Conservation (phyloP, 2,113 vertebrate species). For the Spilogale gracilis region DNA sequence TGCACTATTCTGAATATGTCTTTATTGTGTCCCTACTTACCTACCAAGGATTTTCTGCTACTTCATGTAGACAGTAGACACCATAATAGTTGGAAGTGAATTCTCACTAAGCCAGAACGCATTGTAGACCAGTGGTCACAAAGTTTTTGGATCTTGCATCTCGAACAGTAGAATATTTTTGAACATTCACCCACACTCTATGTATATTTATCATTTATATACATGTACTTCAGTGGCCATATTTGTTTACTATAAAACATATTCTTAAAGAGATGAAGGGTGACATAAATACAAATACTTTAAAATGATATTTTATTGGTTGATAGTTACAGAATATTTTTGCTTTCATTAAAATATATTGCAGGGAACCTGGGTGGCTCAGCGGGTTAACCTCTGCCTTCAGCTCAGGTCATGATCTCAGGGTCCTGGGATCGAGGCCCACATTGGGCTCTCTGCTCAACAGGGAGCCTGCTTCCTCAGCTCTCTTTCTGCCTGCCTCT, state of each 20-base stretch:
- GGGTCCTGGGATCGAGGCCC: too few species aligned
- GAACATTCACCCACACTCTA: background rate
- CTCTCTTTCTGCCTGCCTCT: too few species aligned
- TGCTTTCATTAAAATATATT: constrained; percentile 26
- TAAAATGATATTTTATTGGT: background rate
- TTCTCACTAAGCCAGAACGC: background rate
- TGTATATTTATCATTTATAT: background rate
- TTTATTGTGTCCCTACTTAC: constrained; percentile 26
- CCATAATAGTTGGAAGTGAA: constrained; percentile 1
- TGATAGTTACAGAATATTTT: constrained; percentile 31
- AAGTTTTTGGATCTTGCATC: background rate
- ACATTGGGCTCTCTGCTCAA: too few species aligned
- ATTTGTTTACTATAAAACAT: constrained; percentile 7
- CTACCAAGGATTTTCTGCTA: background rate
- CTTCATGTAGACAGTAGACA: background rate
- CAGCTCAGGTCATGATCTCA: too few species aligned
- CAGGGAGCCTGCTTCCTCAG: too few species aligned
- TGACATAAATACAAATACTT: constrained; percentile 16
- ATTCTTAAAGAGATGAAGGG: background rate
- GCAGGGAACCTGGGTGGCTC: too few species aligned
- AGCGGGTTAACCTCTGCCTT: too few species aligned
- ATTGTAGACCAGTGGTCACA: background rate
- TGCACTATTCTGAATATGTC: background rate
- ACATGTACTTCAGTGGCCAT: background rate
- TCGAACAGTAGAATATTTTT: constrained; percentile 29